phyloP scores from a whole-genome alignment of 2,113 vertebrate species.

The Mesembrinibis cayennensis region DNA sequence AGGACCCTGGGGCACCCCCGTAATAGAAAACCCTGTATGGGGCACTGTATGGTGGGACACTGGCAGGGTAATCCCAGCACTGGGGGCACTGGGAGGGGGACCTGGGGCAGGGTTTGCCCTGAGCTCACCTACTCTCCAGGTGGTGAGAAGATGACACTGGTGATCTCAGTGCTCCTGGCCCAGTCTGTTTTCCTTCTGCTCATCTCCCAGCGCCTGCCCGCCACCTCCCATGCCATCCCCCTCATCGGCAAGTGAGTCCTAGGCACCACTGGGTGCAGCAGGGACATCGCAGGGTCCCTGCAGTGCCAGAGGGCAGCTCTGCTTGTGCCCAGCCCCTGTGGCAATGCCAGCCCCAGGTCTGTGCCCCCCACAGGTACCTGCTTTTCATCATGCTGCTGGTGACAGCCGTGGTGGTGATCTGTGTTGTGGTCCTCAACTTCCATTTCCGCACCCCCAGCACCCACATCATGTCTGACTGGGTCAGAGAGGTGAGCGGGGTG shows the following conservation, averaged over 20 bases:
- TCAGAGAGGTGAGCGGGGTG: slow-evolving; percentile 79
- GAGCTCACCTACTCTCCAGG: slow-evolving; percentile 70
- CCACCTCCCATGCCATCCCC: slow-evolving; percentile 88
- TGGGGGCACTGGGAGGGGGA: neutral
- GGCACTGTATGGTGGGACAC: neutral
- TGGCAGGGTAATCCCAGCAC: neutral
- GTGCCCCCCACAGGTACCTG: slow-evolving; percentile 80
- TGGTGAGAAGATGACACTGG: slow-evolving; percentile 94
- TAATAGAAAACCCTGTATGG: neutral
- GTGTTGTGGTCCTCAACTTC: slow-evolving; percentile 90
- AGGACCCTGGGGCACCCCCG: neutral
- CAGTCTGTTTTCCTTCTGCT: slow-evolving; percentile 96
- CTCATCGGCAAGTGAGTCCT: slow-evolving; percentile 91
- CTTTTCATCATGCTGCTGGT: slow-evolving; percentile 97
- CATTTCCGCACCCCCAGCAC: slow-evolving; percentile 96
- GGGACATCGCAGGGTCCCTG: accelerated
- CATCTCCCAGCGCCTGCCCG: slow-evolving; percentile 90
- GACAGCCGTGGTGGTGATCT: slow-evolving; percentile 87
- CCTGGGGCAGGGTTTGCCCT: neutral
- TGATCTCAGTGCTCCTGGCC: slow-evolving; percentile 92
- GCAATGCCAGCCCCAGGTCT: neutral
- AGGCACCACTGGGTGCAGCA: accelerated
- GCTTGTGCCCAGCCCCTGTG: neutral
- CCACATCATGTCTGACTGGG: slow-evolving; percentile 87
- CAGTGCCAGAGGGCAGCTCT: neutral